These are phyloP conservation scores for Mastacembelus armatus DNA, from an alignment of 2,797 vertebrate genomes.

Conservation along the genomic window DNA sequence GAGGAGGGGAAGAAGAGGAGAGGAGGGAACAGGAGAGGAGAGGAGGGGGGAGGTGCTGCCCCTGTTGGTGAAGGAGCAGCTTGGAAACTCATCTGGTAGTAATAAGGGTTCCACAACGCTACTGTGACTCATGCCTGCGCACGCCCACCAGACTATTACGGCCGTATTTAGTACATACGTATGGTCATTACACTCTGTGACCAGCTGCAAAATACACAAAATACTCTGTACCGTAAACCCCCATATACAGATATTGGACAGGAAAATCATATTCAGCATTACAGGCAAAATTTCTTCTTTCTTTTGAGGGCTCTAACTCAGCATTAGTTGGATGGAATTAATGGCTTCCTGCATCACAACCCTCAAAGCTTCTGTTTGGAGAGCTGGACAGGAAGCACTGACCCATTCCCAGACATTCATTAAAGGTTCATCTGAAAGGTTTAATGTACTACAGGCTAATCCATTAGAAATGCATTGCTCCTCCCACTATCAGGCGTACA, in stretches of 20 bases:
- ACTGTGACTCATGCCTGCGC: slow-evolving; percentile 80
- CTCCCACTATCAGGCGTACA: background rate
- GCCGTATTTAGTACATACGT: slow-evolving; percentile 67
- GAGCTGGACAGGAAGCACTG: slow-evolving; percentile 14
- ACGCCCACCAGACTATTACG: slow-evolving; percentile 70
- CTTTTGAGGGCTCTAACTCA: background rate
- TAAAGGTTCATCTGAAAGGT: slow-evolving; percentile 1
- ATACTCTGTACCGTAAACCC: slow-evolving; percentile 20
- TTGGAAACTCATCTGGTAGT: slow-evolving; percentile 86
- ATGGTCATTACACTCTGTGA: slow-evolving; percentile 58
- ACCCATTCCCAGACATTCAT: slow-evolving; percentile 16
- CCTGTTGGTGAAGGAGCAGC: slow-evolving; percentile 53
- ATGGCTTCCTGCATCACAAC: slow-evolving; percentile 42
- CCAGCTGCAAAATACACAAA: slow-evolving; percentile 50
- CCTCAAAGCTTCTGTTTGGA: slow-evolving; percentile 16
- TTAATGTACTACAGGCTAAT: slow-evolving; percentile 26
- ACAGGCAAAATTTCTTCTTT: background rate
- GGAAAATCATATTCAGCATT: slow-evolving; percentile 13
- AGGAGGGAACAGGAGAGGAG: slow-evolving; percentile 20
- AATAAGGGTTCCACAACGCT: slow-evolving; percentile 77
- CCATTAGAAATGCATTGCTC: background rate
- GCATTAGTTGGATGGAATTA: slow-evolving; percentile 30
- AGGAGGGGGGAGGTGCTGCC: slow-evolving; percentile 55
- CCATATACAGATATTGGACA: too few species aligned
- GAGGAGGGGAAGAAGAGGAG: slow-evolving; percentile 6